These are phyloP conservation scores for Tricholauxania praeusta DNA, from an alignment of 2,888 invertebrate genomes.

Conservation along the genomic window DNA sequence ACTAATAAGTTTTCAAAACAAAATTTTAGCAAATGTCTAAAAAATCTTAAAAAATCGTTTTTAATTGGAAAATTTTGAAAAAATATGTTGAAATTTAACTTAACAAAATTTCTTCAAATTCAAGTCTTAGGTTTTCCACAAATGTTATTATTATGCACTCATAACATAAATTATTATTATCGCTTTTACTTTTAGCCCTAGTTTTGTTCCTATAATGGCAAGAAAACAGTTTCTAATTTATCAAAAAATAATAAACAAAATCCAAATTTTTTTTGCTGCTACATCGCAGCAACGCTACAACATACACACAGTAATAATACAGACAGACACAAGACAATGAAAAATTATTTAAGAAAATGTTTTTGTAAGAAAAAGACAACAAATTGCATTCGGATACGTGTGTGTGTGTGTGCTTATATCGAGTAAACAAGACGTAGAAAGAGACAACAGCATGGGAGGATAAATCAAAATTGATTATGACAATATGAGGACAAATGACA, in stretches of 20 bases:
- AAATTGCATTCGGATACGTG: background rate
- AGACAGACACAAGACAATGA: constrained; percentile 12
- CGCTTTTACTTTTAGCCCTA: too few relatives aligned
- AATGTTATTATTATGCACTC: too few relatives aligned
- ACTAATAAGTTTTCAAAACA: too few relatives aligned
- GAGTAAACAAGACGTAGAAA: background rate
- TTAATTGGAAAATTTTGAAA: too few relatives aligned
- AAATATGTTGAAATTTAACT: too few relatives aligned
- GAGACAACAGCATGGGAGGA: background rate
- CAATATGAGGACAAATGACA: constrained; percentile 36
- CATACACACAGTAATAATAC: background rate
- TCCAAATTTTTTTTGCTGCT: constrained; percentile 1
- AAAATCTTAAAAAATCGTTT: too few relatives aligned
- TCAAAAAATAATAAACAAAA: constrained; percentile 19
- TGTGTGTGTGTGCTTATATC: background rate
- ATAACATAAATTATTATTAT: too few relatives aligned
- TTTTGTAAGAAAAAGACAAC: background rate
- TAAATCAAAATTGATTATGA: constrained; percentile 32
- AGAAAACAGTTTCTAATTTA: constrained; percentile 4
- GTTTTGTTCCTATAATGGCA: background rate
- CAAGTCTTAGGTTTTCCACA: too few relatives aligned
- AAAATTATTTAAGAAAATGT: constrained; percentile 13
- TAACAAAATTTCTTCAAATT: too few relatives aligned
- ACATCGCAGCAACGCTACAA: background rate
- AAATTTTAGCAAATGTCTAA: too few relatives aligned